Percentiles rank a stretch among this genome's conserved stretches.
These are phyloP conservation scores for Microdon myrmicae DNA, from an alignment of 2,888 invertebrate species.

Conservation along the genomic window DNA sequence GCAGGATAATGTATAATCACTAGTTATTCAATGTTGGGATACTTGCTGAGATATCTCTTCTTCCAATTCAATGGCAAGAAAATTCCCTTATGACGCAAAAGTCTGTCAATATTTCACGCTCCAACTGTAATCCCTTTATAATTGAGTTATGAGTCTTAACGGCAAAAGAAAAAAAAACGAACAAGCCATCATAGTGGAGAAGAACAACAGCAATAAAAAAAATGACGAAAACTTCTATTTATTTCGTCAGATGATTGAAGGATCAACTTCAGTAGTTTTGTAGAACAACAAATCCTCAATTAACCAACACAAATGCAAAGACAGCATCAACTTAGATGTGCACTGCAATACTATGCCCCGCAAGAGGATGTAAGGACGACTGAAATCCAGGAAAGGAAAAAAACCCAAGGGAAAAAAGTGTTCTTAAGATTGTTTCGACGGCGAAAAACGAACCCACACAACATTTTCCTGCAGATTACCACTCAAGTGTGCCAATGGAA, in stretches of 20 bases:
- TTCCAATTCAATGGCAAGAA: slow-evolving; percentile 15
- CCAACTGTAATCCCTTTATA: slow-evolving; percentile 44
- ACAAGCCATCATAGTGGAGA: no score
- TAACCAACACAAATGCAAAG: slow-evolving; percentile 30
- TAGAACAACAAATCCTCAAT: slow-evolving; percentile 32
- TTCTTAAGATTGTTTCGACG: no score
- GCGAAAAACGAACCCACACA: slow-evolving; percentile 29
- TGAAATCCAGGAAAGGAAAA: slow-evolving; percentile 1
- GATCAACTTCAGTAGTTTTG: slow-evolving; percentile 17
- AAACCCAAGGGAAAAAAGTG: slow-evolving; percentile 3
- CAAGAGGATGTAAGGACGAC: not conserved
- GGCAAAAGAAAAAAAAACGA: slow-evolving; percentile 18
- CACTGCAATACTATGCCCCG: not conserved
- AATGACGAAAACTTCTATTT: no score
- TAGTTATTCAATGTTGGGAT: no score
- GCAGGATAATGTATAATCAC: no score
- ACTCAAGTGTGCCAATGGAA: slow-evolving; percentile 48
- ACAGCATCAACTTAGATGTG: not conserved
- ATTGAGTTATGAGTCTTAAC: slow-evolving; percentile 14
- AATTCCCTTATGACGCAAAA: slow-evolving; percentile 13
- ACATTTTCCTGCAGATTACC: slow-evolving; percentile 39
- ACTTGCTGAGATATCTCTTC: no score
- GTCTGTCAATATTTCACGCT: slow-evolving; percentile 46
- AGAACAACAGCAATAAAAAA: no score
- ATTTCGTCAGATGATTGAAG: slow-evolving; percentile 40